These are phyloP conservation scores for Holocentrus rufus DNA, from an alignment of 2,797 vertebrate genomes.

Conservation along the genomic window DNA sequence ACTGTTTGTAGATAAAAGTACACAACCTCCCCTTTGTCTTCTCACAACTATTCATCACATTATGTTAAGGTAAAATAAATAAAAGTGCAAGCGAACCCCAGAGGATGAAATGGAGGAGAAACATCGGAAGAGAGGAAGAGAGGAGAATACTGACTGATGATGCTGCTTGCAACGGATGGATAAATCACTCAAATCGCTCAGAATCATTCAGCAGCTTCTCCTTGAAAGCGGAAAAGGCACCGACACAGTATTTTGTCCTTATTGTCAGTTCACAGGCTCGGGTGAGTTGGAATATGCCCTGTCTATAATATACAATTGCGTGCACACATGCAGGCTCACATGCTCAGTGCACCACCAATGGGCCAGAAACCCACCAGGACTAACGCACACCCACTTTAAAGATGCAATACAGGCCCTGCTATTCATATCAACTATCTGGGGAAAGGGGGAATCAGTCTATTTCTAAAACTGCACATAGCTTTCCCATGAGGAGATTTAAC, in stretches of 20 bases:
- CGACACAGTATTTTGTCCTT: conserved; percentile 7
- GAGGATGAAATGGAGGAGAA: background rate
- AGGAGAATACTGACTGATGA: conserved; percentile 13
- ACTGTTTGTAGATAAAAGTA: conserved; percentile 45
- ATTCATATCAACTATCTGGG: conserved; percentile 20
- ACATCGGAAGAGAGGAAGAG: background rate
- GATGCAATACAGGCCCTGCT: background rate
- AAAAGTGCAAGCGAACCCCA: conserved; percentile 32
- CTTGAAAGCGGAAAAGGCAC: conserved; percentile 1
- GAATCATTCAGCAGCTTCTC: conserved; percentile 6
- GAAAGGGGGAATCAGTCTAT: background rate
- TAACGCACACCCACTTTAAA: background rate
- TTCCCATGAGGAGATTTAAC: conserved; percentile 10
- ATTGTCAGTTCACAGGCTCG: conserved; percentile 12
- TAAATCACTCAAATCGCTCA: conserved; percentile 20
- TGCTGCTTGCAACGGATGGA: conserved; percentile 7
- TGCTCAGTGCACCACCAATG: conserved; percentile 24
- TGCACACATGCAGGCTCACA: conserved; percentile 45
- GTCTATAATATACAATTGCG: conserved; percentile 49
- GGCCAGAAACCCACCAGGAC: conserved; percentile 58
- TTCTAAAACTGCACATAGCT: background rate
- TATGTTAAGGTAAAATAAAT: conserved; percentile 50
- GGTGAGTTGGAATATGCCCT: conserved; percentile 22
- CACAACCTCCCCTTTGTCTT: conserved; percentile 35
- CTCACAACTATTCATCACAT: conserved; percentile 48